Conservation (phyloP, 2,888 invertebrate species). For the Therioaphis trifolii region DNA sequence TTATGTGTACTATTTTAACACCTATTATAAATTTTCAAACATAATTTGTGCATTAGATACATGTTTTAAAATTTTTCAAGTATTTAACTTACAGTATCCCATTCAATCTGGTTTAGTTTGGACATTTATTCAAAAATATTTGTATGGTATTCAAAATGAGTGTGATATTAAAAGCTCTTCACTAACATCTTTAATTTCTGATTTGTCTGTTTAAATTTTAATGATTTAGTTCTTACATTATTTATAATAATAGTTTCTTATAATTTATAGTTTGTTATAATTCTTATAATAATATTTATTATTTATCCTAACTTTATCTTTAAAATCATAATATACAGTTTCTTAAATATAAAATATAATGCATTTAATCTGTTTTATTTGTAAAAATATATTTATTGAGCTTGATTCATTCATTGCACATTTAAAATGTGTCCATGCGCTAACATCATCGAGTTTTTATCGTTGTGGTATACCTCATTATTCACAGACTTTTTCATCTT, state of each 20-base stretch:
- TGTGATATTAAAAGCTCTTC: slow-evolving; percentile 15
- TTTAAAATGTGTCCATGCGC: slow-evolving; percentile 18
- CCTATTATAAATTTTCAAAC: slow-evolving; percentile 9
- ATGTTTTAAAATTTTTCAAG: slow-evolving; percentile 19
- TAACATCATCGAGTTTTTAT: slow-evolving; percentile 13
- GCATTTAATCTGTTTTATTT: slow-evolving; percentile 8
- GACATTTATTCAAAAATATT: slow-evolving; percentile 13
- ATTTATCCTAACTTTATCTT: too few species aligned
- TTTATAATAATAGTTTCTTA: too few species aligned
- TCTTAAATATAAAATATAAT: background rate
- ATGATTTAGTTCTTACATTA: too few species aligned
- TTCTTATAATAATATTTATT: too few species aligned
- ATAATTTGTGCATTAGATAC: slow-evolving; percentile 9
- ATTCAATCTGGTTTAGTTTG: slow-evolving; percentile 3
- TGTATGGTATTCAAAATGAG: slow-evolving; percentile 24
- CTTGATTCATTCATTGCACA: background rate
- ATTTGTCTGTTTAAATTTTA: slow-evolving; percentile 6
- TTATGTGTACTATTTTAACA: slow-evolving; percentile 35
- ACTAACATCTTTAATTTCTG: slow-evolving; percentile 5
- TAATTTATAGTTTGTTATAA: too few species aligned
- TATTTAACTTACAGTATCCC: slow-evolving; percentile 13
- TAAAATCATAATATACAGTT: too few species aligned
- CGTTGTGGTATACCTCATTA: background rate
- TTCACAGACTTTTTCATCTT: slow-evolving; percentile 14
- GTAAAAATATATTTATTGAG: background rate